Base-by-base conservation (phyloP, 2,888 invertebrate species). In the Allolobophora icterica region DNA sequence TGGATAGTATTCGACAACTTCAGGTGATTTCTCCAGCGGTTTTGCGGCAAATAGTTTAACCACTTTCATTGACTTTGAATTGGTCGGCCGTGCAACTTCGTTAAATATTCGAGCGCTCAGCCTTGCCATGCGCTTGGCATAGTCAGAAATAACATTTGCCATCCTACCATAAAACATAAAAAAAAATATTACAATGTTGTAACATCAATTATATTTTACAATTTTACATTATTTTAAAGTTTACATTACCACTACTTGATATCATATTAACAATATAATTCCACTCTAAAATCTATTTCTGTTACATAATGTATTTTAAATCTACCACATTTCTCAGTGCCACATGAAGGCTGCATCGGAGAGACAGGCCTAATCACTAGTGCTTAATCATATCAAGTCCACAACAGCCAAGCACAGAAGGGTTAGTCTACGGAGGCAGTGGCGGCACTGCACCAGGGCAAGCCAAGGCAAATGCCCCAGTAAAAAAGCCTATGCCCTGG, bases 21-120 rank as follows among this genome's bases (percentile, higher is more conserved):
- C 97, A 93, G 96, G 96, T 90, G 97, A 96, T 92, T 97, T 96
- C 93, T 98, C 96, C 42, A 97, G 94, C 0, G 98, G 98, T 93
- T 97, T 96, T 93, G 96, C 97, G 35, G 97, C 96, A 93, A 98
- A 97, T 94, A 98, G 96, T 93, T 97, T 96, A 0, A 98, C 97
- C 19, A 97, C 97, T 94, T 94, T 94, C 93, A 92, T 93, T 0
- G 94, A 94, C 84, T 93, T 94, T n/a, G 97, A 92, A 94, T 97
- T 97, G 0, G 98, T 98, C 0, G 97, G 96, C 91, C 97, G 96
- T 0, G 97, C 97, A 0, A 98, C 97, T 96, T 98, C 98, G 0
- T 97, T 97, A 95, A 98, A 98, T 94, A 98, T 98, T 93, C 97
- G 96, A 94, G 97, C 97, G 42, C 98, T 97, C 33, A 99, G 96